Evolutionary conservation across 2,888 invertebrate genomes (phyloP), one percentile per base, ranked within the genome.

Genomic region (Lepidochrysops patricia): DNA sequence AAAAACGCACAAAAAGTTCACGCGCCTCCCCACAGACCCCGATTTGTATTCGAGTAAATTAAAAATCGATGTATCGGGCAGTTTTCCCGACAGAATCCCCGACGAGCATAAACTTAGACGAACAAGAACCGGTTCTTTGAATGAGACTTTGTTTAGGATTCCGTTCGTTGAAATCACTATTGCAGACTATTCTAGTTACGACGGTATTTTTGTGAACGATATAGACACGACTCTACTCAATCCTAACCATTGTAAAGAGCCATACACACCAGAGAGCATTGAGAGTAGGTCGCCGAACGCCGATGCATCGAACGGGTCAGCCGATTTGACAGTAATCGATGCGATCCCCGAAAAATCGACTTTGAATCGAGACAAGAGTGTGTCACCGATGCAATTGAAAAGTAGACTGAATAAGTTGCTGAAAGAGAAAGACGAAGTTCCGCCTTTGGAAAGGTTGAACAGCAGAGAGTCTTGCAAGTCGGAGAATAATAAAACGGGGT

Each of bases 221-320:
- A 79, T 91, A 9, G 92, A 92, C 67, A 84, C 81, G 3, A 86
- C 90, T 1, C 72, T 90, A 26, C 72, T 92, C 0, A 77, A 77
- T 6, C 82, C 82, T 0, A 66, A 72, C 1, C 79, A 67, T 2
- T 86, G 84, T 71, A 81, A 92, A 70, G 94, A 94, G 69, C 95
- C 95, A 0, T 95, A 95, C 70, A 95, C 95, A 0, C 95, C 95
- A n/a, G 95, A 95, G 72, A 95, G 94, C 76, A 90, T 92, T 65
- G 95, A 95, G 71, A 94, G 95, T 23, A 94, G 92, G 70, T 93
- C 94, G 50, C 95, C 95, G 0, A 89, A 90, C 63, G 88, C 91
- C 0, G 92, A 88, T 37, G 74, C 72, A 0, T 84, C 76, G 0
- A 69, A 76, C 0, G 76, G 73, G 0, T 80, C 82, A 0, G 83